A percentile compares a stretch with the other conserved stretches of the same genome.
Evolutionary conservation across 2,888 invertebrate genomes (phyloP).

Genomic region (Zeuzera pyrina): DNA sequence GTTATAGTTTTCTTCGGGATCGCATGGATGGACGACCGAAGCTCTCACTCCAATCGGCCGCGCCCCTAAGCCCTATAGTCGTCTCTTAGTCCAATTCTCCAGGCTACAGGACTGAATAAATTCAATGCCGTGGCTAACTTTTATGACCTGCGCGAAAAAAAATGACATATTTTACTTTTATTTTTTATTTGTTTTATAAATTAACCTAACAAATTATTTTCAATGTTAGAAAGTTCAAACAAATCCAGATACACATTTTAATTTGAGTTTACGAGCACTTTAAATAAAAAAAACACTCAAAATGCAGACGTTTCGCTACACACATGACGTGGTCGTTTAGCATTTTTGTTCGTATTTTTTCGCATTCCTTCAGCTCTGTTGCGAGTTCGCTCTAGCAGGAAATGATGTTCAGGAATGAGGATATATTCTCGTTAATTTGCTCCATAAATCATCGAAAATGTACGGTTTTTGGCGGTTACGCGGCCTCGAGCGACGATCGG

Average conservation of each 20-base stretch:
- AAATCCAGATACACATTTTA: no score
- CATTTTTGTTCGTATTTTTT: slow-evolving; percentile 51
- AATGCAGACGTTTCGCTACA: slow-evolving; percentile 11
- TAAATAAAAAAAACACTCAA: no score
- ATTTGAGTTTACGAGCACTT: no score
- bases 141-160: no score
- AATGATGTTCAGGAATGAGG: slow-evolving; percentile 70
- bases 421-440: slow-evolving; percentile 72
- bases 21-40: no score
- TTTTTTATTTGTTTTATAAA: not conserved
- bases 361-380: slow-evolving; percentile 41
- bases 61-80: no score
- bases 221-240: not conserved
- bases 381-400: slow-evolving; percentile 66
- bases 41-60: no score
- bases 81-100: no score
- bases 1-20: no score
- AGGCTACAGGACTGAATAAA: no score
- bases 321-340: slow-evolving; percentile 11
- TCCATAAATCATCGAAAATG: slow-evolving; percentile 71
- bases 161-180: no score
- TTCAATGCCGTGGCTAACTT: no score
- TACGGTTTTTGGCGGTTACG: slow-evolving; percentile 44
- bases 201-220: not conserved
- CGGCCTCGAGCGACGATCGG: slow-evolving; percentile 34